These are phyloP conservation scores for Capreolus pygargus DNA, from an alignment of 2,113 vertebrate genomes.

Conservation along the genomic window DNA sequence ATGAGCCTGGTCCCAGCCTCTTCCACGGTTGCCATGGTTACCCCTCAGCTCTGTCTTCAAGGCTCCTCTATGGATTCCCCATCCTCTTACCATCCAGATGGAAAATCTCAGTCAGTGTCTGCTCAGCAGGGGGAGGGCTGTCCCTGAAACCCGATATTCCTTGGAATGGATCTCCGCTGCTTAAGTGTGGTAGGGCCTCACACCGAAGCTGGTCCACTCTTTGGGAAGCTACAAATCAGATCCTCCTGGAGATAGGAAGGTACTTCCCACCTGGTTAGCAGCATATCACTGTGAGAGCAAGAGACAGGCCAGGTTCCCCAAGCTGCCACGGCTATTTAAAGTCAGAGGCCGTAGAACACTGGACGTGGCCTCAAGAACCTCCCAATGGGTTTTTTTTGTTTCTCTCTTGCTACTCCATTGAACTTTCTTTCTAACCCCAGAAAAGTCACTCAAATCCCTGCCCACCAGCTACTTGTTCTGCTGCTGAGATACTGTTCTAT, in stretches of 20 bases:
- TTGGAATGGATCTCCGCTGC: background rate
- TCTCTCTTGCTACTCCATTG: background rate
- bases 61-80: background rate
- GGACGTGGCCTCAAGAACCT: background rate
- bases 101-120: background rate
- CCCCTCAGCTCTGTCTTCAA: background rate
- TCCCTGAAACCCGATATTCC: background rate
- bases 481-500: background rate
- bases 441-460: background rate
- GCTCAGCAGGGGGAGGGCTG: background rate
- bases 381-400: background rate
- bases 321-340: background rate
- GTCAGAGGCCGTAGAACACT: rapidly evolving
- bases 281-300: background rate
- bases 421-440: slow-evolving; percentile 21
- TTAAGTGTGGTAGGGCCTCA: background rate
- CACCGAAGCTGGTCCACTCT: background rate
- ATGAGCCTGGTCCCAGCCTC: background rate
- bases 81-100: background rate
- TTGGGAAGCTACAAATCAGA: slow-evolving; percentile 54
- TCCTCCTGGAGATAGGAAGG: background rate
- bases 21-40: background rate
- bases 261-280: background rate
- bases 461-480: background rate
- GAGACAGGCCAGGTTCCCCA: background rate